A percentile compares a stretch with the other conserved stretches of the same genome.
Conservation (phyloP, 2,797 vertebrate genomes). For the Psittacula derbiana region DNA sequence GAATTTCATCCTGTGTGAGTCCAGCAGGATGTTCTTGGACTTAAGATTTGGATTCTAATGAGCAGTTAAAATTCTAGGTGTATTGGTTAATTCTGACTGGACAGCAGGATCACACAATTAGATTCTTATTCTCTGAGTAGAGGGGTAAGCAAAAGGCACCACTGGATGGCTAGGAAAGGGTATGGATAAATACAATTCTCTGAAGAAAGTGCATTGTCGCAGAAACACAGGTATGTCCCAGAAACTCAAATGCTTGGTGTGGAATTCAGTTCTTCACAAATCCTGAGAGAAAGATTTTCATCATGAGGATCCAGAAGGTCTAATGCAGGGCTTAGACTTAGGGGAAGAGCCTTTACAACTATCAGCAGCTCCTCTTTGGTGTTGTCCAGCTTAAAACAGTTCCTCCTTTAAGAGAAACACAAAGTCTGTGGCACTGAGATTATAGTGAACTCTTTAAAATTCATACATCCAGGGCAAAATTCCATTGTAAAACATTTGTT, state of each 20-base stretch:
- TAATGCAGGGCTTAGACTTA: background rate
- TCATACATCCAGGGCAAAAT: slow-evolving; percentile 12
- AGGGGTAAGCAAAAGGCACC: background rate
- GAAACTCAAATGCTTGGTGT: background rate
- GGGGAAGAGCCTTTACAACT: background rate
- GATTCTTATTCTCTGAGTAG: background rate
- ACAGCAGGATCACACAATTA: slow-evolving; percentile 12
- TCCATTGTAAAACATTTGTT: slow-evolving; percentile 42
- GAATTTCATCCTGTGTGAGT: slow-evolving; percentile 44
- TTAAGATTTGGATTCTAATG: slow-evolving; percentile 6
- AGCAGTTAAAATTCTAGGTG: slow-evolving; percentile 48
- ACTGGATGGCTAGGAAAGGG: background rate
- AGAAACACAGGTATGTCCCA: background rate
- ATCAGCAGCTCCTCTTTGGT: background rate
- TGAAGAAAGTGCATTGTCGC: background rate
- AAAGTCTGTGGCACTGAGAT: background rate
- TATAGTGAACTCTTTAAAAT: background rate
- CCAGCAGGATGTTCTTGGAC: slow-evolving; percentile 63
- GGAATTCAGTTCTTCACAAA: background rate
- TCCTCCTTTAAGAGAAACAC: background rate
- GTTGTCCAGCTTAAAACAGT: background rate
- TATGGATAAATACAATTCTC: background rate
- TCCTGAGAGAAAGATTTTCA: background rate
- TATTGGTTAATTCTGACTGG: slow-evolving; percentile 40
- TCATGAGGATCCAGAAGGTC: background rate